These are phyloP conservation scores for Epizoanthus fatuus DNA, from an alignment of 92 coral and sea anemone species.

Conservation along the genomic window DNA sequence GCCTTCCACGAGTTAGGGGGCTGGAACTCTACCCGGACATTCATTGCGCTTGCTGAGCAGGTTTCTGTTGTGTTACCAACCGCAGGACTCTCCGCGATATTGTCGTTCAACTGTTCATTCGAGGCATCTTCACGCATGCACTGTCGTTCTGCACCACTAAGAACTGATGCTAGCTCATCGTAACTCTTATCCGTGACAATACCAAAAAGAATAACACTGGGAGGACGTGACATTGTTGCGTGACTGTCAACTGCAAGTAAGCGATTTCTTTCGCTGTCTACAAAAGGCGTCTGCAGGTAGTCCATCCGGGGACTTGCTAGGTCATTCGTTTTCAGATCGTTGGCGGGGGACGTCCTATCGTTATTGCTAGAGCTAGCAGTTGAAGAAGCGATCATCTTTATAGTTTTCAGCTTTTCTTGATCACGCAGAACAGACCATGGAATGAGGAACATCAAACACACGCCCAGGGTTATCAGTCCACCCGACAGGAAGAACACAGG, in stretches of 20 bases:
- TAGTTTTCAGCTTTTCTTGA: neutral
- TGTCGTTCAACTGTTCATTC: neutral
- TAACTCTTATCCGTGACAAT: slow-evolving; percentile 71
- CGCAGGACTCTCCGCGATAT: neutral
- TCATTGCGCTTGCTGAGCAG: neutral
- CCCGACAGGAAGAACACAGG: slow-evolving; percentile 84
- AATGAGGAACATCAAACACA: slow-evolving; percentile 84
- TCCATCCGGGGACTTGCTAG: neutral
- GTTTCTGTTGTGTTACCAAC: neutral
- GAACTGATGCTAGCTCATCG: slow-evolving; percentile 8
- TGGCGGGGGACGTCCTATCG: neutral
- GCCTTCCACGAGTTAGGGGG: slow-evolving; percentile 14
- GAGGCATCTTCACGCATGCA: neutral
- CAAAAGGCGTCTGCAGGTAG: neutral
- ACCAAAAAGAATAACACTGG: slow-evolving; percentile 72
- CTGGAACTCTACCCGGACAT: neutral
- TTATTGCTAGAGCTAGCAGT: neutral
- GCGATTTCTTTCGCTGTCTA: slow-evolving; percentile 19
- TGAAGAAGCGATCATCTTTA: neutral
- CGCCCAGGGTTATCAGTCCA: slow-evolving; percentile 75
- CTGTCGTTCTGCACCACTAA: neutral
- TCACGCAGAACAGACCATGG: slow-evolving; percentile 46
- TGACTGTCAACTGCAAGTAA: neutral
- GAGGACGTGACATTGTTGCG: slow-evolving; percentile 9
- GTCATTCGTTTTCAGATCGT: neutral